Percentiles rank a stretch among this genome's conserved stretches.
Conservation (phyloP, 2,797 vertebrate genomes). For the Smutsia gigantea region DNA sequence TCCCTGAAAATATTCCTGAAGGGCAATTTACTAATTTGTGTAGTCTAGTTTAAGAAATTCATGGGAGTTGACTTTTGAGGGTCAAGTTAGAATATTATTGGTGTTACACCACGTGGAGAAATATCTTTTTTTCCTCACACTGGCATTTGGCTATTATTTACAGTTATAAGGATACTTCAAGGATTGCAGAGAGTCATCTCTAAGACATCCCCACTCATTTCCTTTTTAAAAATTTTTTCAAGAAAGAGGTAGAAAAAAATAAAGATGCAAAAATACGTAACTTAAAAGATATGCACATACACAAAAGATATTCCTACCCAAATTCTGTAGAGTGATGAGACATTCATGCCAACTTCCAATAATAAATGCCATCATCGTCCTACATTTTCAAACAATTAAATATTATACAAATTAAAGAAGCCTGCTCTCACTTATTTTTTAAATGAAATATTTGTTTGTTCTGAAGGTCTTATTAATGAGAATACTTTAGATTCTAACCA, state of each 20-base stretch:
- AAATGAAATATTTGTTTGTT: slow-evolving; percentile 32
- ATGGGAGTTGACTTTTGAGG: not conserved
- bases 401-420: not conserved
- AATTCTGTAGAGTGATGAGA: not conserved
- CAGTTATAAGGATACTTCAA: not conserved
- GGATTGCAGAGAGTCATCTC: not conserved
- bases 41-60: not conserved
- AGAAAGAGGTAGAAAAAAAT: not conserved
- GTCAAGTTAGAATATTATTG: not conserved
- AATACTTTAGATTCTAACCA: slow-evolving; percentile 25
- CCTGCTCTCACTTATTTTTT: not conserved
- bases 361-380: not conserved
- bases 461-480: slow-evolving; percentile 15
- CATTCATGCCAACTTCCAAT: not conserved
- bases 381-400: slow-evolving; percentile 29
- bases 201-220: not conserved
- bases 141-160: not conserved
- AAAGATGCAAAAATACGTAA: not conserved
- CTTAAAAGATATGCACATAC: not conserved
- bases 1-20: not conserved
- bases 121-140: not conserved
- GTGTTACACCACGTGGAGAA: not conserved
- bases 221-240: not conserved
- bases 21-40: not conserved
- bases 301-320: not conserved